phyloP scores from a whole-genome alignment of 2,113 vertebrate genomes.

The Suricata suricatta region DNA sequence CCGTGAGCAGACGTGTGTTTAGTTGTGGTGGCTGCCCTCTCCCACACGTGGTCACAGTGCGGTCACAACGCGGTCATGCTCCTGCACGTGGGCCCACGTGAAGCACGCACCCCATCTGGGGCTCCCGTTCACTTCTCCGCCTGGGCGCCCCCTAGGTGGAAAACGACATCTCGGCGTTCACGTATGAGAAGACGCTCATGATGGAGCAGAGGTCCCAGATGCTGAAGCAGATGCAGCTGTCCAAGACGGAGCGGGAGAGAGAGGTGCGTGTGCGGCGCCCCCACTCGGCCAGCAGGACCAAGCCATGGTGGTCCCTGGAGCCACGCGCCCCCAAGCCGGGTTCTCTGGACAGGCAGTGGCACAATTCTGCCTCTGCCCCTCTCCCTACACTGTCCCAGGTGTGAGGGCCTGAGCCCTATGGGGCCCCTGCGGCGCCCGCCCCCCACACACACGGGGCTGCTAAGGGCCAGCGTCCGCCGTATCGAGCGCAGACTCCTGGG shows the following conservation, averaged over 20 bases:
- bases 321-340: accelerated
- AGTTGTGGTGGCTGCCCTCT: neutral
- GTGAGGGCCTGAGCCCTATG: neutral
- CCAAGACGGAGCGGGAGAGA: slow-evolving; percentile 93
- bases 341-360: accelerated
- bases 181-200: slow-evolving; percentile 96
- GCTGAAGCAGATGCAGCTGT: slow-evolving; percentile 98
- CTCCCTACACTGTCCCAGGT: neutral
- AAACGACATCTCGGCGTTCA: slow-evolving; percentile 98
- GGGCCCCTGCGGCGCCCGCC: neutral
- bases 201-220: slow-evolving; percentile 99
- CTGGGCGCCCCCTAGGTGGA: slow-evolving; percentile 86
- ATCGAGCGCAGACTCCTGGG: neutral
- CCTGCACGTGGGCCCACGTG: no score
- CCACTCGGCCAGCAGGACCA: neutral
- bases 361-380: neutral
- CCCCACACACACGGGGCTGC: neutral
- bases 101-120: no score
- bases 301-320: accelerated
- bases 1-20: accelerated
- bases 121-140: accelerated
- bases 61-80: neutral
- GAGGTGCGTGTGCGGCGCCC: slow-evolving; percentile 85
- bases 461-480: neutral
- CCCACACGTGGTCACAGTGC: neutral